phyloP scores from a whole-genome alignment of 1,140 invertebrate species.

The Platyura marginata region DNA sequence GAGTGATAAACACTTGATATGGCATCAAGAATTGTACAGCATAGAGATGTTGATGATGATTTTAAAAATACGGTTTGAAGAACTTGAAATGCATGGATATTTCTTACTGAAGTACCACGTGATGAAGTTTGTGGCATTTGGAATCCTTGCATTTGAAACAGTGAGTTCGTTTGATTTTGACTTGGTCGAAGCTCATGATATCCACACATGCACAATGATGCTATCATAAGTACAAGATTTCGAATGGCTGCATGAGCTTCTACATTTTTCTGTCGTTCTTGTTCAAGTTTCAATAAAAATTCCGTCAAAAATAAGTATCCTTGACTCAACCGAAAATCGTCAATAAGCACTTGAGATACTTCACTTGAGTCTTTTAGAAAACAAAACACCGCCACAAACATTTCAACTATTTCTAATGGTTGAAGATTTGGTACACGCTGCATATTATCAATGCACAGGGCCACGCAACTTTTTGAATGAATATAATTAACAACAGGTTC shows the following conservation, averaged over 20 bases:
- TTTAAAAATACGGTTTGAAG: conserved; percentile 86
- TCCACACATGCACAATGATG: conserved; percentile 85
- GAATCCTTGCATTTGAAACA: conserved; percentile 89
- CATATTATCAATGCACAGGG: conserved; percentile 93
- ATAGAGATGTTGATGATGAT: conserved; percentile 65
- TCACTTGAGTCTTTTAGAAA: conserved; percentile 98
- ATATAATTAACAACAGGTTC: conserved; percentile 89
- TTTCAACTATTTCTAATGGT: conserved; percentile 91
- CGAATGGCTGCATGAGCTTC: conserved; percentile 78
- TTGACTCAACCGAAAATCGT: conserved; percentile 88
- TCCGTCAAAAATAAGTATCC: conserved; percentile 90
- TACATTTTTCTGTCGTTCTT: conserved; percentile 44
- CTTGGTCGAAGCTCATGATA: conserved; percentile 73
- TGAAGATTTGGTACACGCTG: conserved; percentile 78
- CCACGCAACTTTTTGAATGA: conserved; percentile 91
- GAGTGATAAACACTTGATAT: conserved; percentile 94
- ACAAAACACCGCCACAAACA: conserved; percentile 96
- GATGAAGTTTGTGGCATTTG: conserved; percentile 75
- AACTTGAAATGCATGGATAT: conserved; percentile 90
- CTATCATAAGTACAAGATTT: conserved; percentile 83
- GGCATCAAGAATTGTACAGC: conserved; percentile 81
- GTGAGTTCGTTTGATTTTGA: conserved; percentile 63
- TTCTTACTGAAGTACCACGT: conserved; percentile 73
- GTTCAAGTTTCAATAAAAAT: conserved; percentile 80
- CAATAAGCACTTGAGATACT: conserved; percentile 80